Percentiles rank a stretch among this genome's conserved stretches.
Evolutionary conservation across 2,797 vertebrate genomes (phyloP).

Genomic region (Onychomys arenicola): DNA sequence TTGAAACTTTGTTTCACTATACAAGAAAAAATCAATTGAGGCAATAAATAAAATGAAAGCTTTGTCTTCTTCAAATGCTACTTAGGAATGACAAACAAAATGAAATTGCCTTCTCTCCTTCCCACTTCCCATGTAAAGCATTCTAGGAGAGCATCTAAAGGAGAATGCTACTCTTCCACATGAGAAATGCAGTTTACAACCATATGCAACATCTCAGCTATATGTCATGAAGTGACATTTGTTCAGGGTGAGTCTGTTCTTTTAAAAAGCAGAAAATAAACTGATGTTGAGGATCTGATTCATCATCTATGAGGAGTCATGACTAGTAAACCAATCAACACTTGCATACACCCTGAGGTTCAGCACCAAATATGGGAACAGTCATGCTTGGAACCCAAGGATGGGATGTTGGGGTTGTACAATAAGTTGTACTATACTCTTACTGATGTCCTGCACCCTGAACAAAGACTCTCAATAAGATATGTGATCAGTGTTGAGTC

Average conservation of each 20-base stretch:
- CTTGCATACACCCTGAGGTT: not conserved
- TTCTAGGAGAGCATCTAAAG: not conserved
- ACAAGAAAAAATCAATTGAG: not conserved
- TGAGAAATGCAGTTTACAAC: constrained; percentile 21
- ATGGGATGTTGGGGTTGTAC: not conserved
- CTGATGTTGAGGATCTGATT: not conserved
- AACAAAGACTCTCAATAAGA: not conserved
- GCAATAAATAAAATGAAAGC: constrained; percentile 47
- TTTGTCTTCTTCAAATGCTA: not conserved
- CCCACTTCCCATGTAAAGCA: constrained; percentile 10
- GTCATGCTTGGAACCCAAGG: not conserved
- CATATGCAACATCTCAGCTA: not conserved
- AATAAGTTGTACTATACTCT: not conserved
- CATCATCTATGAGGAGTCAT: not conserved
- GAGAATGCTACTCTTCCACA: not conserved
- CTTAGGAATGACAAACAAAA: constrained; percentile 11
- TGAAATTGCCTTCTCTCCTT: not conserved
- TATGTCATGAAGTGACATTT: not conserved
- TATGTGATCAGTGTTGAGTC: not conserved
- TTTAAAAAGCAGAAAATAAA: constrained; percentile 33
- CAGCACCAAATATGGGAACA: not conserved
- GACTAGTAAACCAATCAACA: not conserved
- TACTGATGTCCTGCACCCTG: not conserved
- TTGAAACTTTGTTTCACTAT: constrained; percentile 15
- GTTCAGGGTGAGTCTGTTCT: not conserved